Evolutionary conservation across 2,888 invertebrate genomes (phyloP).

Genomic region (Salticus scenicus): DNA sequence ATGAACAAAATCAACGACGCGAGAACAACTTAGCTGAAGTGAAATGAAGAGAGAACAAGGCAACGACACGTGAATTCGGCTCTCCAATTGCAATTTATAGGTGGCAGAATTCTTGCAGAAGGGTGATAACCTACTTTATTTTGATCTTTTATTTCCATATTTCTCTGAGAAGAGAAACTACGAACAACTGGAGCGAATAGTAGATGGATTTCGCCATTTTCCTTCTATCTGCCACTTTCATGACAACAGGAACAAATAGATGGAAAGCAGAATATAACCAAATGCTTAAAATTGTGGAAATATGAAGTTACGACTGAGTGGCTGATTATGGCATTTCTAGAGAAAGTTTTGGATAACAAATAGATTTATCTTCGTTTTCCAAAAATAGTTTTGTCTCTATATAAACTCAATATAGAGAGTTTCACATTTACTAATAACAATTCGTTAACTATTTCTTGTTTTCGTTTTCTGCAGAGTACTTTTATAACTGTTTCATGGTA

Average conservation of each 20-base stretch:
- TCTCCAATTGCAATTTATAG: constrained; percentile 32
- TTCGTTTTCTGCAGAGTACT: no score
- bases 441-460: no score
- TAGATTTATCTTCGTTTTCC: background rate
- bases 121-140: constrained; percentile 25
- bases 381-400: background rate
- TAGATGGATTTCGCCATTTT: constrained; percentile 22
- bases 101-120: constrained; percentile 18
- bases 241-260: constrained; percentile 4
- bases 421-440: background rate
- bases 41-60: constrained; percentile 22
- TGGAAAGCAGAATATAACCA: background rate
- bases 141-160: constrained; percentile 53
- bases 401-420: background rate
- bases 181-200: constrained; percentile 30
- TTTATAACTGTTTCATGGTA: no score
- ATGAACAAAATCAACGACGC: constrained; percentile 12
- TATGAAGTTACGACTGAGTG: constrained; percentile 1
- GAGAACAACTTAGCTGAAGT: constrained; percentile 10
- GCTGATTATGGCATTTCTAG: background rate
- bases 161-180: constrained; percentile 28
- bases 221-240: constrained; percentile 15
- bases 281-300: constrained; percentile 3
- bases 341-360: background rate
- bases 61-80: constrained; percentile 31